Percentiles rank a stretch among this genome's conserved stretches.
Conservation (phyloP, 2,888 invertebrate species). For the Resseliella maxima region DNA sequence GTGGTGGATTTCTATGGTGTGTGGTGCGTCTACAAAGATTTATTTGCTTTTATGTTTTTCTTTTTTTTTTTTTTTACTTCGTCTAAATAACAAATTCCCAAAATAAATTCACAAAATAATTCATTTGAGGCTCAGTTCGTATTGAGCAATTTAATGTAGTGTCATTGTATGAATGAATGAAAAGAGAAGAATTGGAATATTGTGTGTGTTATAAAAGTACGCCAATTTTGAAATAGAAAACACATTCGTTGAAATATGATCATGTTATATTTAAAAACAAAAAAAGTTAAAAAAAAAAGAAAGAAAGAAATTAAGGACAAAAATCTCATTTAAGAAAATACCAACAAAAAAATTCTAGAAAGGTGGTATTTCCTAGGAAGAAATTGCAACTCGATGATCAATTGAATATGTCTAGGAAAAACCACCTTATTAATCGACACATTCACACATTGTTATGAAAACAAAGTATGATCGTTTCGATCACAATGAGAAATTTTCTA, state of each 20-base stretch:
- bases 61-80: conserved; percentile 59
- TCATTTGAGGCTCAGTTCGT: conserved; percentile 54
- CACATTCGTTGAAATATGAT: conserved; percentile 48
- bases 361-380: background rate
- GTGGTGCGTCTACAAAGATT: conserved; percentile 24
- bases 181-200: background rate
- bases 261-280: background rate
- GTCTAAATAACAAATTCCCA: conserved; percentile 57
- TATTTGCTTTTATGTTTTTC: conserved; percentile 61
- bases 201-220: conserved; percentile 1
- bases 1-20: conserved; percentile 57
- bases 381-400: too few species aligned
- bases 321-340: conserved; percentile 47
- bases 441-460: too few species aligned
- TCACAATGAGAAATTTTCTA: background rate
- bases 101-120: conserved; percentile 53
- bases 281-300: conserved; percentile 43
- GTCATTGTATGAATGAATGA: conserved; percentile 54
- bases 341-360: conserved; percentile 49
- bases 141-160: background rate
- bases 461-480: too few species aligned
- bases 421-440: too few species aligned
- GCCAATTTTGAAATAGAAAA: conserved; percentile 2
- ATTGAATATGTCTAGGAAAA: too few species aligned
- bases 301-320: conserved; percentile 32